Base-by-base conservation (phyloP, 2,113 vertebrate genomes). In the Oryzias woworae region DNA sequence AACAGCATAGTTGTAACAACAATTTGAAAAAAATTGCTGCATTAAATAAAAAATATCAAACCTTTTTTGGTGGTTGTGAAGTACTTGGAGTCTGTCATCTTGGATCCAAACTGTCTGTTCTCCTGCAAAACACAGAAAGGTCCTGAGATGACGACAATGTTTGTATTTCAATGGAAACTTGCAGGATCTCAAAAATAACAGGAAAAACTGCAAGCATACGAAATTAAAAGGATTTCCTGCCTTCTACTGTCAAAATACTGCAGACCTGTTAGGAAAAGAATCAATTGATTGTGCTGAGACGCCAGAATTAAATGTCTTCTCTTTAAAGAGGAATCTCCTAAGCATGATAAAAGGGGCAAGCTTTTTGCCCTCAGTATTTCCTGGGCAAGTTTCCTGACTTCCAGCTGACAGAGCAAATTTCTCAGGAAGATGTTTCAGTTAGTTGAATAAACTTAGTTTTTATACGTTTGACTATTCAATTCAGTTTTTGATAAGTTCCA, bases 61-160 rank as follows among this genome's bases (percentile, higher is more conserved):
- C 97, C 97, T 98, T 99, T 99, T 87, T 99, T 99, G 22, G 96
- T 99, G 28, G 97, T 99, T 78, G 97, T 99, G 90, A 99, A 99
- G 78, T 99, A 99, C 87, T 99, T 99, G 1, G 97, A 98, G 93
- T 99, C 97, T 0, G 96, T 95, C 97, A 99, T 99, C 82, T 95
- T 95, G 92, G 93, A 90, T 89, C 91, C 88, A 83, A 91, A 89
- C 69, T 90, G 89, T 88, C 89, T 82, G 79, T 89, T 90, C 77
- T 92, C 91, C 92, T 94, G 79, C 46, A 83, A 71, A 75, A 43
- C 6, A 47, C 1, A 58, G 20, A 69, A 47, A 74, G 28, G n/a
- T 24, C 72, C 20, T 69, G 7, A 56, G 23, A 60, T 20, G 31
- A 17, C 8, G 42, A 53, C 15, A 15, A 67, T 44, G 50, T 59